These are phyloP conservation scores for Crenuchus spilurus DNA, from an alignment of 2,797 vertebrate genomes.

Conservation along the genomic window DNA sequence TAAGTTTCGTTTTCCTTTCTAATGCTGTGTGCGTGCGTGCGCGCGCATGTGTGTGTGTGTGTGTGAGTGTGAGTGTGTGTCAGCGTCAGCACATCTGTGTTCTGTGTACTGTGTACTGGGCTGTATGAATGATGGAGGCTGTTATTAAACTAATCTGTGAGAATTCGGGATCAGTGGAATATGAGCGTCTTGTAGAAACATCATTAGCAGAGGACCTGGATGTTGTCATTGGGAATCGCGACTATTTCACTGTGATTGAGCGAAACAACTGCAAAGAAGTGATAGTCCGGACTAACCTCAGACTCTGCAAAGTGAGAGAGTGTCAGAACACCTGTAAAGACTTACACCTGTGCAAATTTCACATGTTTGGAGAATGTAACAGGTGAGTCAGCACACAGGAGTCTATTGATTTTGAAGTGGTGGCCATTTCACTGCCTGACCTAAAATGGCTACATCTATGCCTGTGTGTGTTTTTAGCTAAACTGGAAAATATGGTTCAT, in stretches of 20 bases:
- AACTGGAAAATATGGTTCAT: too few relatives aligned
- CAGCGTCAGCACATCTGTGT: too few relatives aligned
- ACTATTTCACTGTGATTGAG: slow-evolving; percentile 13
- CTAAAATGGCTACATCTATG: not conserved
- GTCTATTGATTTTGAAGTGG: not conserved
- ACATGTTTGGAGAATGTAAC: slow-evolving; percentile 45
- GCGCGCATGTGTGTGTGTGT: too few relatives aligned
- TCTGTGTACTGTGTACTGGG: not conserved
- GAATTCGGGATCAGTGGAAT: slow-evolving; percentile 40
- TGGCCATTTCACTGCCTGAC: not conserved
- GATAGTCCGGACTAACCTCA: slow-evolving; percentile 37
- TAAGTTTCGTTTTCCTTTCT: slow-evolving; percentile 28
- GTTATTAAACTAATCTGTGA: slow-evolving; percentile 50
- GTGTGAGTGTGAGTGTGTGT: not conserved
- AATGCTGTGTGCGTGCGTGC: not conserved
- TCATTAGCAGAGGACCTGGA: slow-evolving; percentile 31
- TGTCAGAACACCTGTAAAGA: slow-evolving; percentile 34
- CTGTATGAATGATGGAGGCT: not conserved
- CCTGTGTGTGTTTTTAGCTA: too few relatives aligned
- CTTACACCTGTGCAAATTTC: slow-evolving; percentile 52
- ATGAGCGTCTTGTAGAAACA: slow-evolving; percentile 36
- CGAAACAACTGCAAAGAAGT: slow-evolving; percentile 17
- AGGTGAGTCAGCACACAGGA: not conserved
- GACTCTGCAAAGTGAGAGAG: slow-evolving; percentile 32
- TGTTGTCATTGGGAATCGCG: not conserved